These are phyloP conservation scores for Platichthys stellatus DNA, from an alignment of 2,113 vertebrate genomes.

Conservation along the genomic window DNA sequence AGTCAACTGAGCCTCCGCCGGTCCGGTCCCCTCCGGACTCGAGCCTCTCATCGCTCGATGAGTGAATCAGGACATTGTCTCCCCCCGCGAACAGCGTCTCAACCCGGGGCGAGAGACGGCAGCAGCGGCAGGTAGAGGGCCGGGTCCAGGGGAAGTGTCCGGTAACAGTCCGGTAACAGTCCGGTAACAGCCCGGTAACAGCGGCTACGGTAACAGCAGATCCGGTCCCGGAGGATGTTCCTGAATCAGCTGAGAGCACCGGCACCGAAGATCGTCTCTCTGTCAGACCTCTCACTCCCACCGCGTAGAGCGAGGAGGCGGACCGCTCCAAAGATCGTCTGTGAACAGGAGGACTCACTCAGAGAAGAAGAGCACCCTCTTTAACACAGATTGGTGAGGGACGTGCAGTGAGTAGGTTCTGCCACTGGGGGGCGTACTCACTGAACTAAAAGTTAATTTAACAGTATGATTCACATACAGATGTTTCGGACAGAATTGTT, in stretches of 20 bases:
- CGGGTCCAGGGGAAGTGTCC: neutral
- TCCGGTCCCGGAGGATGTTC: slow-evolving; percentile 8
- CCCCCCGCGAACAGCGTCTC: slow-evolving; percentile 35
- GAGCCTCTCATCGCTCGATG: slow-evolving; percentile 66
- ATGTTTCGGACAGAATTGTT: no score
- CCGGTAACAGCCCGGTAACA: neutral
- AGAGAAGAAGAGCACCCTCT: no score
- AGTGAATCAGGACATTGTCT: slow-evolving; percentile 41
- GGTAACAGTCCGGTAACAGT: neutral
- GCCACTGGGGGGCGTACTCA: no score
- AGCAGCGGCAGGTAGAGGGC: slow-evolving; percentile 4
- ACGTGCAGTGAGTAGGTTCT: no score
- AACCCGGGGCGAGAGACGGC: neutral
- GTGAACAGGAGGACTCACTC: neutral
- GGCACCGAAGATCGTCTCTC: slow-evolving; percentile 26
- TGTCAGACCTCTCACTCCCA: neutral
- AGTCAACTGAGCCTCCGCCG: slow-evolving; percentile 56
- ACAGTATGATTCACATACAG: no score
- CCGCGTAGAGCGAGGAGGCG: neutral
- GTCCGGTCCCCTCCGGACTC: slow-evolving; percentile 39
- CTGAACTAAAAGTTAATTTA: no score
- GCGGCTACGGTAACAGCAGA: slow-evolving; percentile 1
- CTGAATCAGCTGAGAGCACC: slow-evolving; percentile 38
- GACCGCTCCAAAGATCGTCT: slow-evolving; percentile 35
- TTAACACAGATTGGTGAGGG: no score